These are phyloP conservation scores for Acanthis flammea DNA, from an alignment of 2,797 vertebrate genomes.

Conservation along the genomic window DNA sequence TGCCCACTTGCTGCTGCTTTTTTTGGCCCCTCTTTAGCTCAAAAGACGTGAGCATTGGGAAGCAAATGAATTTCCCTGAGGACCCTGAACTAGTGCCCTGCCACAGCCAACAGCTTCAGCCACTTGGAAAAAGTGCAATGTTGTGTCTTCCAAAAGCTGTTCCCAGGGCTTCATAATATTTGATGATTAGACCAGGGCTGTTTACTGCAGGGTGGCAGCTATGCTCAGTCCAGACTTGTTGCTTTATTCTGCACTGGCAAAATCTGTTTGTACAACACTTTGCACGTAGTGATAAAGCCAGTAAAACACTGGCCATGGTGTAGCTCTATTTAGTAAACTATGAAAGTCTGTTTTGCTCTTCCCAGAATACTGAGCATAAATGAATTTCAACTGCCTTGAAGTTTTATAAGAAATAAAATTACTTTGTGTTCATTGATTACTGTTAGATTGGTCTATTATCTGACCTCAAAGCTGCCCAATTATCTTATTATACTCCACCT, in stretches of 20 bases:
- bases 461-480: neutral
- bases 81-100: neutral
- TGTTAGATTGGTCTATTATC: neutral
- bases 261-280: slow-evolving; percentile 38
- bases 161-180: slow-evolving; percentile 61
- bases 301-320: neutral
- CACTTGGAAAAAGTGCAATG: slow-evolving; percentile 18
- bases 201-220: slow-evolving; percentile 41
- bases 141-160: slow-evolving; percentile 45
- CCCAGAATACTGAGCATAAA: neutral
- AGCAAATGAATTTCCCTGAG: neutral
- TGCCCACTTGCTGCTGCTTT: slow-evolving; percentile 11
- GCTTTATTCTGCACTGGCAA: slow-evolving; percentile 1
- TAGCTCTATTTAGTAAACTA: slow-evolving; percentile 6
- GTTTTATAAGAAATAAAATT: neutral
- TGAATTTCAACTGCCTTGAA: neutral
- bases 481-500: neutral
- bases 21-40: neutral
- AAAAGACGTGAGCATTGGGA: neutral
- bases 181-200: slow-evolving; percentile 10
- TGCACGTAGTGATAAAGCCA: neutral
- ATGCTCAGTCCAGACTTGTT: neutral
- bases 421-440: neutral
- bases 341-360: neutral
- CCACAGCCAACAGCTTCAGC: slow-evolving; percentile 18